Conservation (phyloP, 2,797 vertebrate species). For the Crypturellus tataupa region DNA sequence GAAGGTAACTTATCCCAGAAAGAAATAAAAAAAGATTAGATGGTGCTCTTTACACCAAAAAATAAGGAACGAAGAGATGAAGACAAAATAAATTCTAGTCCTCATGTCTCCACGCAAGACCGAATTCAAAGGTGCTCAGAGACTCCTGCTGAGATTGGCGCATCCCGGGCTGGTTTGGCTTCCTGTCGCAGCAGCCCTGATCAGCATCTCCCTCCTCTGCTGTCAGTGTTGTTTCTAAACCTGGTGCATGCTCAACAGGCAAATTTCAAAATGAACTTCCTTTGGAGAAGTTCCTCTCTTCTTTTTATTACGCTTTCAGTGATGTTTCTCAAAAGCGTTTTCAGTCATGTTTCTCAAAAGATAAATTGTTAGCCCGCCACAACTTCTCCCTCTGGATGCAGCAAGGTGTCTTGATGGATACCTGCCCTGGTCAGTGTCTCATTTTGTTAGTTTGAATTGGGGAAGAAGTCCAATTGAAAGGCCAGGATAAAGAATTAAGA, state of each 20-base stretch:
- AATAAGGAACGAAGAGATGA: background rate
- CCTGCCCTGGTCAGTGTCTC: background rate
- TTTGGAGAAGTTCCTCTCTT: background rate
- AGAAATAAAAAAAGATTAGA: background rate
- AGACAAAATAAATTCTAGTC: background rate
- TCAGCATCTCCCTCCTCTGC: background rate
- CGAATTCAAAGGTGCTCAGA: background rate
- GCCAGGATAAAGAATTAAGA: background rate
- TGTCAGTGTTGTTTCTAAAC: background rate
- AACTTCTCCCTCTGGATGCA: background rate
- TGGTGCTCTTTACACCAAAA: background rate
- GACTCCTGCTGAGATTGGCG: background rate
- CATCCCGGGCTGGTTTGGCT: background rate
- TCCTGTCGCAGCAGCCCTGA: background rate
- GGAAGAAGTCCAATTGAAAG: background rate
- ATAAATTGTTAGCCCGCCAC: background rate
- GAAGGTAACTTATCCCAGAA: background rate
- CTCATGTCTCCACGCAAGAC: background rate
- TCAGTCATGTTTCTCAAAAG: background rate
- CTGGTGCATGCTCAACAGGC: background rate
- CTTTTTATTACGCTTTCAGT: background rate
- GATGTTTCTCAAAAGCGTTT: background rate
- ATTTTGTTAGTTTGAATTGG: background rate
- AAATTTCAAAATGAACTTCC: background rate
- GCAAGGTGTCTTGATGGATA: background rate